A percentile compares a stretch with the other conserved stretches of the same genome.
These are phyloP conservation scores for Scaptomyza cyrtandrae DNA, from an alignment of 2,888 invertebrate genomes.

Conservation along the genomic window DNA sequence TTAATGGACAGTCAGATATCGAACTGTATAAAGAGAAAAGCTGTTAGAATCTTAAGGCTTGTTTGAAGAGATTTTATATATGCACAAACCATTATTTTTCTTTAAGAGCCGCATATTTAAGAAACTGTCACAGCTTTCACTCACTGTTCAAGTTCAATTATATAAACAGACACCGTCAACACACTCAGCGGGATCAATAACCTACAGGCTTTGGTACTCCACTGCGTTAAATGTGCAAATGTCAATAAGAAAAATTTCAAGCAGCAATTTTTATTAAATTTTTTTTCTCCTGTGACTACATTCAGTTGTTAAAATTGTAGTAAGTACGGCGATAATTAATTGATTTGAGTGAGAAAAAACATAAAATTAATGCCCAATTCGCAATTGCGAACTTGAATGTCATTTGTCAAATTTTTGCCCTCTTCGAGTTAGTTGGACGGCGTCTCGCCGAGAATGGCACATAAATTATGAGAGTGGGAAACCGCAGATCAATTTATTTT, in stretches of 20 bases:
- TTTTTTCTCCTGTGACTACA: constrained; percentile 2
- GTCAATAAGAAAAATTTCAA: constrained; percentile 5
- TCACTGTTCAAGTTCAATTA: background rate
- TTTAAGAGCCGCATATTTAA: no score
- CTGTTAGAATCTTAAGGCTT: no score
- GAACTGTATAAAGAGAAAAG: no score
- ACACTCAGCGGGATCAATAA: constrained; percentile 57
- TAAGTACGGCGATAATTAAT: constrained; percentile 65
- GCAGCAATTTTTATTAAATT: constrained; percentile 4
- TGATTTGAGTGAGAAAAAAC: constrained; percentile 55
- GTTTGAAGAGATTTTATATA: no score
- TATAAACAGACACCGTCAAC: constrained; percentile 31
- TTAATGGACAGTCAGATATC: background rate
- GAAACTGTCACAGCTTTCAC: background rate
- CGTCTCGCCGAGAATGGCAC: constrained; percentile 24
- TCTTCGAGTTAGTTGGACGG: background rate
- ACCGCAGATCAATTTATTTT: constrained; percentile 77
- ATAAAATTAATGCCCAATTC: constrained; percentile 64
- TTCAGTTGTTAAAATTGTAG: constrained; percentile 38
- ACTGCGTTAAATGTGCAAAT: constrained; percentile 4
- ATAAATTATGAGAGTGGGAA: constrained; percentile 67
- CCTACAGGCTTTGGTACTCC: constrained; percentile 4
- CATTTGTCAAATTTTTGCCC: constrained; percentile 60
- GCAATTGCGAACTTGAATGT: constrained; percentile 23
- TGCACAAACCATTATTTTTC: no score